Evolutionary conservation across 2,797 vertebrate genomes (phyloP), one percentile per base, ranked within the genome.

Genomic region (Molossus molossus): DNA sequence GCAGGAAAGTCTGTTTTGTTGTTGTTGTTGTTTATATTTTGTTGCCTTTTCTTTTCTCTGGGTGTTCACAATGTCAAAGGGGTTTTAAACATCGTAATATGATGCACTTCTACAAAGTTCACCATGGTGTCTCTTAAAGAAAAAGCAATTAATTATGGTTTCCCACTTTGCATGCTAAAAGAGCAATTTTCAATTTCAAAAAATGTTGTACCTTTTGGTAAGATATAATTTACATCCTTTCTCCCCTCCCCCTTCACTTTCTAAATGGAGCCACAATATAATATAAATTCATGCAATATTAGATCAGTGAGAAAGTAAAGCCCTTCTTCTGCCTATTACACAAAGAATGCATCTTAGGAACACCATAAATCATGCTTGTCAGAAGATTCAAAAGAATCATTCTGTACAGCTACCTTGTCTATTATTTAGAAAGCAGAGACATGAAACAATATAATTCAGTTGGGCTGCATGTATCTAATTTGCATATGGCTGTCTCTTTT

Each of bases 351-450:
- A 96, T 97, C 97, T 98, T 93, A 97, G 93, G 86, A 98, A 97
- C 95, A 97, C 96, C 97, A 98, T 98, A 98, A 98, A 98, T 98
- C 98, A 98, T 88, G 91, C 95, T 98, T 99, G 98, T 98, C 98
- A 98, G 97, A 97, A 94, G 90, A 96, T 97, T 98, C 98, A 98
- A 98, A 98, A 95, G 96, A 97, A 97, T 97, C 93, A 95, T 96
- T 98, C 97, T 97, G 94, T 96, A 97, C 69, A 96, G 96, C 96
- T 98, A 98, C 96, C 96, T 98, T 98, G 97, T 97, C 97, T 98
- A 96, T 98, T 98, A 98, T 98, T 98, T 98, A 97, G 98, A 98
- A 98, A 97, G 95, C 91, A 96, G 11, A 97, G 96, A 93, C 94
- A 93, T 53, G 70, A 97, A 98, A 98, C 97, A 98, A 97, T 97